Conservation (phyloP, 64 coral and sea anemone genomes). For the Hydrozoanthus tunicans region DNA sequence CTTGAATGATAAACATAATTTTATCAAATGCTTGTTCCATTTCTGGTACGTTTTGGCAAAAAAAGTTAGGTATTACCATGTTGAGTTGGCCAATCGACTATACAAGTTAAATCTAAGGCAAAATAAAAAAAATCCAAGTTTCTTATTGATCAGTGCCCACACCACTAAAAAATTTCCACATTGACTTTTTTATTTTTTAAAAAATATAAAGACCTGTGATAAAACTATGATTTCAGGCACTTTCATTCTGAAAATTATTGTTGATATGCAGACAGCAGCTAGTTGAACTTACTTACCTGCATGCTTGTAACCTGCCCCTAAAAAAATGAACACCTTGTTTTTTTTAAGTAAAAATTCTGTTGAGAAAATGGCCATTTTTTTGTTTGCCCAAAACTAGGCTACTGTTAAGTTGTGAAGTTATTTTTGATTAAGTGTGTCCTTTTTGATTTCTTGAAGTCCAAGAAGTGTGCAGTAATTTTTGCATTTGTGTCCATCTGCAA, state of each 20-base stretch:
- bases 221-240: neutral
- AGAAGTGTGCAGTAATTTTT: neutral
- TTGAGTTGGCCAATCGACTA: neutral
- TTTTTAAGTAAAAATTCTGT: neutral
- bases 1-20: too few relatives aligned
- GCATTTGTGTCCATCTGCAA: neutral
- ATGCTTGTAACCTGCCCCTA: neutral
- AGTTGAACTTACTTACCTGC: neutral
- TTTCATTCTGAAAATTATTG: neutral
- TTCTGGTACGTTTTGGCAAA: too few relatives aligned
- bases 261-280: neutral
- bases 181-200: neutral
- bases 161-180: neutral
- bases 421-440: neutral
- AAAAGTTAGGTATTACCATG: neutral
- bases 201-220: neutral
- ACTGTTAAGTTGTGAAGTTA: slow-evolving; percentile 1
- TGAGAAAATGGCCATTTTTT: slow-evolving; percentile 1
- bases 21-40: too few relatives aligned
- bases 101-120: neutral
- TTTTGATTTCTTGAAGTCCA: slow-evolving; percentile 23
- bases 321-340: slow-evolving; percentile 1
- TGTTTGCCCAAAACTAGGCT: neutral
- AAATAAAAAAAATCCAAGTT: neutral
- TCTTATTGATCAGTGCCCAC: neutral